phyloP scores from a whole-genome alignment of 1,140 invertebrate genomes.

The Drosophila baimaii region DNA sequence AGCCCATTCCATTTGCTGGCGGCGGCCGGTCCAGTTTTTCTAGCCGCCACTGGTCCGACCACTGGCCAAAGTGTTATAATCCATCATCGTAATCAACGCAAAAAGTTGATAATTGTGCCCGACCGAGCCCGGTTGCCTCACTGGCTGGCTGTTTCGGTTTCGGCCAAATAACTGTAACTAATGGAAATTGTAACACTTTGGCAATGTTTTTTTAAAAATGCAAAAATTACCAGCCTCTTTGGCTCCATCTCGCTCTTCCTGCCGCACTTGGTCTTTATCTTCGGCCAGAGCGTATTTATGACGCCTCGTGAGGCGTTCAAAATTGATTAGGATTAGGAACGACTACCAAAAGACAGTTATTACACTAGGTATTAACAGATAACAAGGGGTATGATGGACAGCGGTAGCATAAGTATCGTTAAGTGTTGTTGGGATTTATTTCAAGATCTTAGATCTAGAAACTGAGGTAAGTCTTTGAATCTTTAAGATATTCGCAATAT shows the following conservation, averaged over 20 bases:
- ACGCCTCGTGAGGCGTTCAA: slow-evolving; percentile 77
- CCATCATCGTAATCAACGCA: slow-evolving; percentile 80
- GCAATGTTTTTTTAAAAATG: slow-evolving; percentile 70
- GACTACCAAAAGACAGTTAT: slow-evolving; percentile 46
- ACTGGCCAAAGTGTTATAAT: slow-evolving; percentile 77
- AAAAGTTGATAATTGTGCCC: slow-evolving; percentile 63
- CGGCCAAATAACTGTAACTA: slow-evolving; percentile 79
- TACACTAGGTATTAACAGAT: not conserved
- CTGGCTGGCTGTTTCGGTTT: slow-evolving; percentile 23
- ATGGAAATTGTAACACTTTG: slow-evolving; percentile 82
- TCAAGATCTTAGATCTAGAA: not conserved
- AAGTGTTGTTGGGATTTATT: not conserved
- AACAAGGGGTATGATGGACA: slow-evolving; percentile 3
- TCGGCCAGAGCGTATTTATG: slow-evolving; percentile 66
- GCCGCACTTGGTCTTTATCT: slow-evolving; percentile 41
- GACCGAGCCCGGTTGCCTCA: slow-evolving; percentile 42
- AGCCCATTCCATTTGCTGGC: slow-evolving; percentile 39
- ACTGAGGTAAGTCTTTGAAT: not conserved
- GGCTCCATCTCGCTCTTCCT: slow-evolving; percentile 2
- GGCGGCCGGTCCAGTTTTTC: slow-evolving; percentile 45
- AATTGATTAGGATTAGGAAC: slow-evolving; percentile 78
- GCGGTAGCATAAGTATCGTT: too few relatives aligned
- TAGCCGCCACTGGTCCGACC: slow-evolving; percentile 36
- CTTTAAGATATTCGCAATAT: not conserved
- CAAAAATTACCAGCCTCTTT: slow-evolving; percentile 34